Percentiles rank a stretch among this genome's conserved stretches.
Conservation (phyloP, 2,797 vertebrate genomes). For the Clarias fuscus region DNA sequence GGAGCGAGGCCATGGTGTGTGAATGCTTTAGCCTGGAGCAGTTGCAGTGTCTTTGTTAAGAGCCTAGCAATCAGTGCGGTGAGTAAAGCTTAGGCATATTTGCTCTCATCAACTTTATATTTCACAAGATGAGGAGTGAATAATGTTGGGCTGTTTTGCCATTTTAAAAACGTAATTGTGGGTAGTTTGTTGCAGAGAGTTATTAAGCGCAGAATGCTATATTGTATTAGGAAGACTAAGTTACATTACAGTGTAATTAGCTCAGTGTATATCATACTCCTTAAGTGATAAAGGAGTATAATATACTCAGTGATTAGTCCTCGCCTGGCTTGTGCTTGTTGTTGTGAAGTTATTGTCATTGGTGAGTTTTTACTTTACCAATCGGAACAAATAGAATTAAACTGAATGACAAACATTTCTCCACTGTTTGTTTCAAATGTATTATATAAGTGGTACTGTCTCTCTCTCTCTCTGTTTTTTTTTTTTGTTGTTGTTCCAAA, state of each 20-base stretch:
- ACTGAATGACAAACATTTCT: not conserved
- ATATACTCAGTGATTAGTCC: not conserved
- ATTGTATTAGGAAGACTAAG: not conserved
- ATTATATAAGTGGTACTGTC: not conserved
- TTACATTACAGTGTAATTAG: not conserved
- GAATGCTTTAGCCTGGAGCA: not conserved
- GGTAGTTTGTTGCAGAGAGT: not conserved
- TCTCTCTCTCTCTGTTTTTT: not conserved
- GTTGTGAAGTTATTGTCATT: too few relatives aligned
- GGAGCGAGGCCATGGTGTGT: not conserved
- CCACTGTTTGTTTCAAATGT: not conserved
- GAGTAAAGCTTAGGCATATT: not conserved
- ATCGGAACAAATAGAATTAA: not conserved
- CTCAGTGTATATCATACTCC: not conserved
- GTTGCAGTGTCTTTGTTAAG: not conserved
- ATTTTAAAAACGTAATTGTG: not conserved
- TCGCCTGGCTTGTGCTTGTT: not conserved
- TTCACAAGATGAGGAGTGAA: not conserved
- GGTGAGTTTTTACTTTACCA: not conserved
- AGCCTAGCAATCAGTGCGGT: not conserved
- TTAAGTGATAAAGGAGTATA: too few relatives aligned
- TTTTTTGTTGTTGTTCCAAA: not conserved
- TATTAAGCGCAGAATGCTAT: too few relatives aligned
- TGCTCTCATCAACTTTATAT: not conserved
- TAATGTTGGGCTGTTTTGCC: not conserved